A percentile compares a stretch with the other conserved stretches of the same genome.
Conservation (phyloP, 2,888 invertebrate species). For the Formica aserva region DNA sequence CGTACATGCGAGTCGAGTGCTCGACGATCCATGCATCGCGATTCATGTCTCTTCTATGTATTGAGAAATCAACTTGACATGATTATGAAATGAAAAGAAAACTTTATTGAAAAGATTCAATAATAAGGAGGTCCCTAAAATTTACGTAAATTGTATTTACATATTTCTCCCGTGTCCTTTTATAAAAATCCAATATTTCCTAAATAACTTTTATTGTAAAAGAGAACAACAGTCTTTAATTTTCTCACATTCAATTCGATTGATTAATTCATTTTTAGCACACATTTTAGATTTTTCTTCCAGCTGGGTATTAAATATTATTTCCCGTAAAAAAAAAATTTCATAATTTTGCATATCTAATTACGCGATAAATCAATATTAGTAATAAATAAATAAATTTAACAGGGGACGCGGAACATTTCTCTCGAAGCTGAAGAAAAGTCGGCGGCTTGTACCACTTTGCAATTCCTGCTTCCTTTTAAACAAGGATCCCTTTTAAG, state of each 20-base stretch:
- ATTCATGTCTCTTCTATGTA: neutral
- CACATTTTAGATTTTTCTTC: neutral
- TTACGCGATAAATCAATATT: neutral
- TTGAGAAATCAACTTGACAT: neutral
- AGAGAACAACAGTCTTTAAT: neutral
- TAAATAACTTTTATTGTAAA: neutral
- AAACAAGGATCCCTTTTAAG: conserved; percentile 56
- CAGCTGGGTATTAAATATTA: neutral
- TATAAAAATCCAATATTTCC: neutral
- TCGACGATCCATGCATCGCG: conserved; percentile 11
- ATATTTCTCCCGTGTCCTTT: neutral
- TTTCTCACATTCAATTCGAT: neutral
- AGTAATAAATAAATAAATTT: conserved; percentile 19
- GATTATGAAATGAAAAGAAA: neutral
- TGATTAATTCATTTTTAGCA: neutral
- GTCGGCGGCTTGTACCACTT: conserved; percentile 45
- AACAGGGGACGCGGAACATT: neutral
- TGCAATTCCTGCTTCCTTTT: conserved; percentile 63
- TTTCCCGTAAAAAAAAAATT: neutral
- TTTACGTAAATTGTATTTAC: neutral
- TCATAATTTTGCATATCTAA: neutral
- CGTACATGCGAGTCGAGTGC: conserved; percentile 32
- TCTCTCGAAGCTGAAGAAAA: conserved; percentile 1
- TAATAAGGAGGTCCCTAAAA: neutral
- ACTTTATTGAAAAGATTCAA: neutral